These are phyloP conservation scores for Phaenicophaeus curvirostris DNA, from an alignment of 2,797 vertebrate genomes.

Conservation along the genomic window DNA sequence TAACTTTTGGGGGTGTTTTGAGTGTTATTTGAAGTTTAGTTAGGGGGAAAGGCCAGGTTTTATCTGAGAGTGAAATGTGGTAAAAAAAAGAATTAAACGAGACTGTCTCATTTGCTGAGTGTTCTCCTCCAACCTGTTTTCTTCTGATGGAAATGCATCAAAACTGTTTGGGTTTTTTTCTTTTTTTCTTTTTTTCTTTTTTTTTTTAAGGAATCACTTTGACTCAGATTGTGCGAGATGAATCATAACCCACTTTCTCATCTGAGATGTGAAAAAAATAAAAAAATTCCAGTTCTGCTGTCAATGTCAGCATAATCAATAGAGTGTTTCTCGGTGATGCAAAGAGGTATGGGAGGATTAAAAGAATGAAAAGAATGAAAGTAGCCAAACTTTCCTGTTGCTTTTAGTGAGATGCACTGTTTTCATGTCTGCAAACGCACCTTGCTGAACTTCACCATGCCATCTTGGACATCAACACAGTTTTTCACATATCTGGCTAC, in stretches of 20 bases:
- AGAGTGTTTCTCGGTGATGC: background rate
- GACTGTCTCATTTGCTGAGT: constrained; percentile 69
- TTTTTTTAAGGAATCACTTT: constrained; percentile 69
- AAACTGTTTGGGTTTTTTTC: constrained; percentile 35
- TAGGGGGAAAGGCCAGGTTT: constrained; percentile 25
- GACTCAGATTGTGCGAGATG: constrained; percentile 76
- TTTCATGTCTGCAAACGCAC: background rate
- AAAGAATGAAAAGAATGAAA: constrained; percentile 37
- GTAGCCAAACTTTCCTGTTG: constrained; percentile 21
- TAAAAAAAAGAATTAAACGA: constrained; percentile 45
- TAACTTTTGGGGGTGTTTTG: constrained; percentile 57
- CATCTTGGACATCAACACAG: background rate
- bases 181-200: background rate
- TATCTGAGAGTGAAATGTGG: constrained; percentile 70
- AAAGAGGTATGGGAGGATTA: background rate
- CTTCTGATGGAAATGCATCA: constrained; percentile 72
- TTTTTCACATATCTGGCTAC: background rate
- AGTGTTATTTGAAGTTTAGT: constrained; percentile 46
- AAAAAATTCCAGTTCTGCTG: constrained; percentile 51
- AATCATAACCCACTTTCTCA: constrained; percentile 81
- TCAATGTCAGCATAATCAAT: constrained; percentile 74
- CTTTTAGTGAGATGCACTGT: constrained; percentile 8
- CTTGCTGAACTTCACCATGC: background rate
- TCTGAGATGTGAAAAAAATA: constrained; percentile 54
- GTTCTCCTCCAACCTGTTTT: constrained; percentile 63